These are phyloP conservation scores for Diphyllodes magnificus DNA, from an alignment of 2,113 vertebrate species.

Conservation along the genomic window DNA sequence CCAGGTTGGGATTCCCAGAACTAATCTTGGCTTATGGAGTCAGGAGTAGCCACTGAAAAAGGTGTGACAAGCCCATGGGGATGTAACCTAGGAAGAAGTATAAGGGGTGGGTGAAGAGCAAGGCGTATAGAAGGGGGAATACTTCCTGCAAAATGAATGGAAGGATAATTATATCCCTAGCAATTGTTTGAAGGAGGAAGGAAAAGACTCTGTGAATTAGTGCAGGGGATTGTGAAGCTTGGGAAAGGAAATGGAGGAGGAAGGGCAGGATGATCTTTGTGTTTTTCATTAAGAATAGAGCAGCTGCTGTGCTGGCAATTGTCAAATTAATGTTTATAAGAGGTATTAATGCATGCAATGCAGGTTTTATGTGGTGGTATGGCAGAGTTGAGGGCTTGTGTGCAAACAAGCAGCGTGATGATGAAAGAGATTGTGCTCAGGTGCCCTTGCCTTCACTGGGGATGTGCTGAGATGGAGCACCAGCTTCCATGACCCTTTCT, in stretches of 20 bases:
- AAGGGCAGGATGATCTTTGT: constrained; percentile 70
- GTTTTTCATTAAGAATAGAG: constrained; percentile 67
- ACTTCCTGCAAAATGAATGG: constrained; percentile 64
- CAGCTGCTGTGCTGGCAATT: constrained; percentile 57
- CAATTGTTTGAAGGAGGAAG: constrained; percentile 73
- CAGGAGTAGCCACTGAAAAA: neutral
- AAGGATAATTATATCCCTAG: constrained; percentile 64
- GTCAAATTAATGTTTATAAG: constrained; percentile 41
- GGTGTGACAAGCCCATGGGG: neutral
- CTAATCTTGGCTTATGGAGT: neutral
- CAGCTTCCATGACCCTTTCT: neutral
- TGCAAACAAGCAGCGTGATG: neutral
- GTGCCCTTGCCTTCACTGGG: neutral
- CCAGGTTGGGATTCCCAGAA: neutral
- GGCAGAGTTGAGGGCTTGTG: neutral
- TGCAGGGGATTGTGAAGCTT: constrained; percentile 61
- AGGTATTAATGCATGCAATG: constrained; percentile 6
- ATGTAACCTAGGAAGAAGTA: constrained; percentile 48
- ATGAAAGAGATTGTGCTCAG: neutral
- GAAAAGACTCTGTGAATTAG: constrained; percentile 65
- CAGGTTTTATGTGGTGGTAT: neutral
- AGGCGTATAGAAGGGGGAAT: constrained; percentile 43
- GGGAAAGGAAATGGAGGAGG: constrained; percentile 66
- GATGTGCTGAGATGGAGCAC: neutral
- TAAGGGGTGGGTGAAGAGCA: neutral